A percentile compares a stretch with the other conserved stretches of the same genome.
Evolutionary conservation across 2,888 invertebrate genomes (phyloP).

Genomic region (Ditula angustiorana): DNA sequence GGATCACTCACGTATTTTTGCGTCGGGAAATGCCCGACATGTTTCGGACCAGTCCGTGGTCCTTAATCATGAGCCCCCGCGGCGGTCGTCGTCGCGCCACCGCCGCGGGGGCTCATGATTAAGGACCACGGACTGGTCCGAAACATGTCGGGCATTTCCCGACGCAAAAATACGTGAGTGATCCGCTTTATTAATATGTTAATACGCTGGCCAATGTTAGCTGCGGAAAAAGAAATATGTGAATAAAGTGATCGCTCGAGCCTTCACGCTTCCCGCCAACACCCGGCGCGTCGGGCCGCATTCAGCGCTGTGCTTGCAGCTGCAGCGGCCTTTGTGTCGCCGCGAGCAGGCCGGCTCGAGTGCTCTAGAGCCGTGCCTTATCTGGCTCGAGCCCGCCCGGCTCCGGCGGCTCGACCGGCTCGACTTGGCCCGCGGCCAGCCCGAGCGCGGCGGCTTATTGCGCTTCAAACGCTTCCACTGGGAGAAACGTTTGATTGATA

Average conservation of each 20-base stretch:
- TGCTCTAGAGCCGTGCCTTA: constrained; percentile 36
- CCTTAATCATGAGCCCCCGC: no score
- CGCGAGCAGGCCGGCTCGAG: constrained; percentile 20
- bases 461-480: constrained; percentile 8
- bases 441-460: not conserved
- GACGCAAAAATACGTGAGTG: no score
- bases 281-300: not conserved
- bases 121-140: no score
- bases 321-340: constrained; percentile 9
- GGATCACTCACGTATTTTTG: no score
- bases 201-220: constrained; percentile 5
- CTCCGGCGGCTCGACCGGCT: constrained; percentile 5
- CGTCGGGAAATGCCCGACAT: no score
- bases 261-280: not conserved
- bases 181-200: no score
- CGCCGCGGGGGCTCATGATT: no score
- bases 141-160: no score
- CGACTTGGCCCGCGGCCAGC: no score
- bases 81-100: no score
- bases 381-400: constrained; percentile 16
- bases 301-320: constrained; percentile 9
- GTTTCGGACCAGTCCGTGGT: no score
- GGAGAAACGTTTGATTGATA: constrained; percentile 29
- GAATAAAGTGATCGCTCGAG: not conserved
- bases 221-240: not conserved